Base-by-base conservation (phyloP, 2,888 invertebrate species). In the Cheilosia grossa region DNA sequence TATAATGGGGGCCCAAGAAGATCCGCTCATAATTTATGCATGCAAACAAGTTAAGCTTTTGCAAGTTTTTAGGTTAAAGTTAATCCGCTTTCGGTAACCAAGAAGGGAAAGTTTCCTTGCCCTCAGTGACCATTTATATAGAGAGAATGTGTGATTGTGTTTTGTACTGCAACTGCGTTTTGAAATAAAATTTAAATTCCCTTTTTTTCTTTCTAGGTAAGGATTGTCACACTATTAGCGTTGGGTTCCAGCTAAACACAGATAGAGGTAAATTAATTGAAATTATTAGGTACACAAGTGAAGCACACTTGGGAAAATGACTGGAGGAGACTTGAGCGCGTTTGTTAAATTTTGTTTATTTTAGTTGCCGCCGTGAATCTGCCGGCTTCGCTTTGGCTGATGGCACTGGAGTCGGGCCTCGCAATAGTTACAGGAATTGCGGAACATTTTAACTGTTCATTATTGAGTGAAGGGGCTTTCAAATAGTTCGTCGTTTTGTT, bases 1-100 rank as follows among this genome's bases (percentile, higher is more conserved):
- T 58, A 67, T 73, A 81, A 81, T 73, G 70, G 77, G 21, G 67
- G 15, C 27, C 19, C 64, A 72, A 37, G 75, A 63, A 70, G 42
- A 77, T 86, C 49, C 2, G 19, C 77, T 69, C 58, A 69, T 78
- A 78, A 78, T 78, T 78, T 69, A 78, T 86, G 53, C 82, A 82
- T 59, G 47, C 67, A 66, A 85, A 67, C 75, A 75, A 80, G 74
- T 80, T 81, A 72, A 75, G 74, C 58, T 64, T 59, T 82, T 75
- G 75, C 70, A 85, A 83, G 49, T 73, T 79, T 40, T 30, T 21
- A 30, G 21, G 27, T 10, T 19, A 59, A 72, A 63, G 56, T 72
- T 85, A 85, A 85, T 85, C 83, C 66, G 70, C 73, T 75, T 85
- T 63, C 1, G 24, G 21, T 44, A 40, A 40, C 15, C 47, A 58